A percentile compares a stretch with the other conserved stretches of the same genome.
Evolutionary conservation across 1,140 invertebrate genomes (phyloP).

Genomic region (Drosophila pseudoananassae): DNA sequence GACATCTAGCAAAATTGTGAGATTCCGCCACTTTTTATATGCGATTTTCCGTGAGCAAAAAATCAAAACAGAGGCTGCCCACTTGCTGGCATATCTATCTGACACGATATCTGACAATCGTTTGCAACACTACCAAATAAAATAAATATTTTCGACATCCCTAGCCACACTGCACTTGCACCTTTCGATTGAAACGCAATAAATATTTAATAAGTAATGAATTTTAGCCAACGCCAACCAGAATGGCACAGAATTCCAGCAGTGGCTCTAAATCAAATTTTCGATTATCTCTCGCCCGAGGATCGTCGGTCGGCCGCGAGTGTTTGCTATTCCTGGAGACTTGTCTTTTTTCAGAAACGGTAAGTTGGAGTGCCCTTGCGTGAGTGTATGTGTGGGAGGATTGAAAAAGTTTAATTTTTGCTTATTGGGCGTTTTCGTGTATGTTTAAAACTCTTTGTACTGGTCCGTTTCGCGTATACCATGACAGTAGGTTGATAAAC

Average conservation of each 20-base stretch:
- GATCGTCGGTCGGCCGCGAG: constrained; percentile 69
- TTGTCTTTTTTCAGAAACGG: constrained; percentile 79
- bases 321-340: constrained; percentile 76
- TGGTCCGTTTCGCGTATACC: constrained; percentile 7
- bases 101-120: too few relatives aligned
- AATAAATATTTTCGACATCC: too few relatives aligned
- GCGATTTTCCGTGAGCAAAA: too few relatives aligned
- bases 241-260: constrained; percentile 77
- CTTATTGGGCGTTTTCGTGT: constrained; percentile 7
- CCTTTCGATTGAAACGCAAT: constrained; percentile 50
- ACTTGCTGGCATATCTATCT: too few relatives aligned
- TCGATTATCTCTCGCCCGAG: constrained; percentile 63
- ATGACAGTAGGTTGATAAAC: constrained; percentile 10
- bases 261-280: constrained; percentile 76
- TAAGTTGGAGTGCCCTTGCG: constrained; percentile 44
- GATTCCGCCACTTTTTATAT: too few relatives aligned
- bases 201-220: constrained; percentile 65
- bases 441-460: neutral
- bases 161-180: constrained; percentile 30
- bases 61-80: too few relatives aligned
- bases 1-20: too few relatives aligned
- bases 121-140: too few relatives aligned
- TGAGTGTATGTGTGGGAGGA: constrained; percentile 12
- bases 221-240: constrained; percentile 64
- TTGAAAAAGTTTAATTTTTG: constrained; percentile 30